Base-by-base conservation (phyloP, 2,888 invertebrate species). In the Callyntrura guangdongensis region DNA sequence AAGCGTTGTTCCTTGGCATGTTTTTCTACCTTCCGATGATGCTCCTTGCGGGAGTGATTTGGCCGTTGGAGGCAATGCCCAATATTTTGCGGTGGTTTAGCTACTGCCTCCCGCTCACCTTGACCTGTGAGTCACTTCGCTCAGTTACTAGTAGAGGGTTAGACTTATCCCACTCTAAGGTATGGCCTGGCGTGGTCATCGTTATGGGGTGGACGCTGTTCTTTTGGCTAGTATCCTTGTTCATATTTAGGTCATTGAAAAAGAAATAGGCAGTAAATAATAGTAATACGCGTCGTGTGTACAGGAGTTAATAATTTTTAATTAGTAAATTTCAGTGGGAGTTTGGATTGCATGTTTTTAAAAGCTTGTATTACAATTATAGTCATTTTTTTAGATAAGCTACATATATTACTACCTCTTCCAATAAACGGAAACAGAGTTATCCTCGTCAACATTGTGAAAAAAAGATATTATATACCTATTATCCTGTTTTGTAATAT, bases 11-110 rank as follows among this genome's bases (percentile, higher is more conserved):
- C 20, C 6, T 91, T 1, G 91, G 90, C 27, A 86, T 91, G 77
- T 87, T 90, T 27, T 90, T 89, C 56, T 91, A 90, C 53, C 36
- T 90, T 36, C 91, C 91, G 47, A 90, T 90, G 86, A 79, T 91
- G 85, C 22, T 91, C 8, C 82, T 91, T 1, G 79, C 89, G 4
- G 91, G 90, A 53, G 89, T 89, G 3, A 85, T 85, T 67, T 89
- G 89, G 89, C 89, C 89, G 12, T 20, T 89, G 27, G 67, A 89
- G 22, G 89, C 89, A 0, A 85, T 89, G 79, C 89, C 89, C 1
- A 67, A 67, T n/a, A 59, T 49, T 0, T 85, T 89, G 8, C 84
- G 89, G 0, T 89, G 77, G n/a, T 89, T 89, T 25, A 85, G 89
- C 36, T 85, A 85, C 59, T 89, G 85, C 45, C 89, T 89, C 17